Evolutionary conservation across 2,888 invertebrate species (phyloP).

Genomic region (Strigamia crassipes): DNA sequence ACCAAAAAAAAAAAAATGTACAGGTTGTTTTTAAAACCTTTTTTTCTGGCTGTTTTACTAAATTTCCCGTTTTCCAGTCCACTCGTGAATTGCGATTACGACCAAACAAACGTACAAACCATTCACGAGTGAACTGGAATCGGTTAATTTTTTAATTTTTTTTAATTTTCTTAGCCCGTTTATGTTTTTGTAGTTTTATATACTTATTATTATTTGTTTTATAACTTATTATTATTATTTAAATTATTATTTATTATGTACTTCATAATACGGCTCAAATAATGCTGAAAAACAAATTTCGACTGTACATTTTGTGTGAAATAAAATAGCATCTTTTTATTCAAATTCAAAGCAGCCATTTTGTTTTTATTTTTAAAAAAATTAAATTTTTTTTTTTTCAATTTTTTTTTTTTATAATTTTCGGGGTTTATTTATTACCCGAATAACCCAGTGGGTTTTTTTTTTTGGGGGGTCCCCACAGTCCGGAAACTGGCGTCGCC

Average conservation of each 20-base stretch:
- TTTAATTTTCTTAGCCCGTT: too few relatives aligned
- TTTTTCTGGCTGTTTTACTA: not conserved
- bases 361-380: not conserved
- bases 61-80: too few relatives aligned
- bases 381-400: not conserved
- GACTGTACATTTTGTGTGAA: not conserved
- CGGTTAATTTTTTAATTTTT: too few relatives aligned
- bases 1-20: conserved; percentile 25
- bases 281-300: not conserved
- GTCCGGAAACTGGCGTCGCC: too few relatives aligned
- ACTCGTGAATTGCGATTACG: too few relatives aligned
- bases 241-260: not conserved
- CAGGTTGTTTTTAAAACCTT: not conserved
- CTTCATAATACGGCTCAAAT: not conserved
- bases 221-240: not conserved
- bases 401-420: too few relatives aligned
- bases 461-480: too few relatives aligned
- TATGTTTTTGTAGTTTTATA: not conserved
- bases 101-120: too few relatives aligned
- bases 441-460: not conserved
- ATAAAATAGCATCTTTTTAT: not conserved
- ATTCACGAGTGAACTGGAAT: too few relatives aligned
- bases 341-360: not conserved
- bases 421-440: not conserved
- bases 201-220: not conserved